Conservation (phyloP, 2,113 vertebrate species). For the Vidua chalybeata region DNA sequence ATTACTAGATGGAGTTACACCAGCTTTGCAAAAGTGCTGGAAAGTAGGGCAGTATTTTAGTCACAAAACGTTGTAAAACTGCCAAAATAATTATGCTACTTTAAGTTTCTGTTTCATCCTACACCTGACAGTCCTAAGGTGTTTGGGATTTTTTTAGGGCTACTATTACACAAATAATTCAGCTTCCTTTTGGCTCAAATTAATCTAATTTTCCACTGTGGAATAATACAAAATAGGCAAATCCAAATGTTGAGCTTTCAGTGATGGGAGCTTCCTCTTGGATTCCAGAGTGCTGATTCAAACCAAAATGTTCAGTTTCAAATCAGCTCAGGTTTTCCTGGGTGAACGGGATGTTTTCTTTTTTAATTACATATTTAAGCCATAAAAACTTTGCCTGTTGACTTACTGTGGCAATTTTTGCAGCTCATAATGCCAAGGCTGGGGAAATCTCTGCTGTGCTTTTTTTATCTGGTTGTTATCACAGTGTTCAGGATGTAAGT, state of each 20-base stretch:
- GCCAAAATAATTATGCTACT: neutral
- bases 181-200: neutral
- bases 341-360: neutral
- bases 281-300: neutral
- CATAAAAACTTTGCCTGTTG: neutral
- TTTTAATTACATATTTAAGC: neutral
- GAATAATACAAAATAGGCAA: neutral
- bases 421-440: neutral
- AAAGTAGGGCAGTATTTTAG: neutral
- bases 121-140: neutral
- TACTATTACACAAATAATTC: neutral
- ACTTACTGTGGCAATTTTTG: neutral
- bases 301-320: neutral
- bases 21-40: neutral
- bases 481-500: neutral
- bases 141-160: neutral
- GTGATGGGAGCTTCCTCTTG: neutral
- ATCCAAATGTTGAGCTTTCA: neutral
- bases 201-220: neutral
- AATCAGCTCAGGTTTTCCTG: neutral
- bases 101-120: neutral
- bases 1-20: neutral
- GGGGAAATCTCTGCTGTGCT: neutral
- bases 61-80: neutral
- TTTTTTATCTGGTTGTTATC: conserved; percentile 5